Percentiles rank a stretch among this genome's conserved stretches.
phyloP scores from a whole-genome alignment of 1,140 invertebrate genomes.

The Mizuhopecten yessoensis region DNA sequence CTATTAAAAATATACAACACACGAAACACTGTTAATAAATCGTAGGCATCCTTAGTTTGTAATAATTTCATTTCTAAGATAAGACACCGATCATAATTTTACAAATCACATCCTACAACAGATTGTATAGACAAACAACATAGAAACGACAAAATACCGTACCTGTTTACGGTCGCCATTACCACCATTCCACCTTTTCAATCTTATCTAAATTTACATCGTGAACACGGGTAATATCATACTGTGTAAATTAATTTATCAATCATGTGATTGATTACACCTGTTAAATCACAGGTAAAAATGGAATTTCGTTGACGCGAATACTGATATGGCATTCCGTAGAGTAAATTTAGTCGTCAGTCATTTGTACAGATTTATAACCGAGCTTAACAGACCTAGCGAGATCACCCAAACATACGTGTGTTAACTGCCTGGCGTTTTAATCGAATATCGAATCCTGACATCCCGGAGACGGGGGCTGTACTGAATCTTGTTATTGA shows the following conservation, averaged over 20 bases:
- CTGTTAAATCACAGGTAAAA: neutral
- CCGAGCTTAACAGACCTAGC: neutral
- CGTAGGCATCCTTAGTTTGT: too few species aligned
- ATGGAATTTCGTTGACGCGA: neutral
- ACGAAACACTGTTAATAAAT: too few species aligned
- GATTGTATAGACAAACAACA: too few species aligned
- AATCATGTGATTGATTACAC: slow-evolving; percentile 18
- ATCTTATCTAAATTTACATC: neutral
- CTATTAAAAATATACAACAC: too few species aligned
- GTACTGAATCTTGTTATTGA: neutral
- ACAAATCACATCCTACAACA: too few species aligned
- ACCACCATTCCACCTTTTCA: neutral
- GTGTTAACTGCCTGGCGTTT: neutral
- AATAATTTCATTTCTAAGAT: too few species aligned
- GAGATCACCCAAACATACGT: neutral
- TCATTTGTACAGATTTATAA: neutral
- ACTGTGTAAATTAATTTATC: slow-evolving; percentile 2
- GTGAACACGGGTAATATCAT: neutral
- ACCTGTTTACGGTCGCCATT: neutral
- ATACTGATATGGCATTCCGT: neutral
- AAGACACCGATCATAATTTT: too few species aligned
- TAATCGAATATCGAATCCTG: neutral
- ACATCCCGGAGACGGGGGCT: neutral
- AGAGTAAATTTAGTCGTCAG: neutral
- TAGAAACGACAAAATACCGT: too few species aligned